These are phyloP conservation scores for Trichogramma evanescens DNA, from an alignment of 2,888 invertebrate species.

Conservation along the genomic window DNA sequence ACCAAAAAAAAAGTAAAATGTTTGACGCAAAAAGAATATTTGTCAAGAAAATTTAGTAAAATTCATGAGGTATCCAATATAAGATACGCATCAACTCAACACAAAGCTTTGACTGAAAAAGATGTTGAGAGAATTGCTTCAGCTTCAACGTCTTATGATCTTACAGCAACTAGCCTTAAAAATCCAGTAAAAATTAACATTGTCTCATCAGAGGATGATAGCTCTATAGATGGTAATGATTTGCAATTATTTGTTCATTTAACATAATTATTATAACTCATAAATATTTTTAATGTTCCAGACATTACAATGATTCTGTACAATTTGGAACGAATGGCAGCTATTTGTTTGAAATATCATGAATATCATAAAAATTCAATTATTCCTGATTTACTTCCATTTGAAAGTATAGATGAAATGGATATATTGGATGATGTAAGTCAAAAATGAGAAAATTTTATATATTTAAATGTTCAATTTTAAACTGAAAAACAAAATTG, in stretches of 20 bases:
- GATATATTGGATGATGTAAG: slow-evolving; percentile 41
- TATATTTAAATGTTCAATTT: background rate
- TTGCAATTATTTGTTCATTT: slow-evolving; percentile 1
- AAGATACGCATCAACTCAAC: slow-evolving; percentile 56
- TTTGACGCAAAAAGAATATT: slow-evolving; percentile 51
- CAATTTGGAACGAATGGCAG: slow-evolving; percentile 67
- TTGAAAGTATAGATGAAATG: slow-evolving; percentile 52
- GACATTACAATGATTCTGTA: slow-evolving; percentile 71
- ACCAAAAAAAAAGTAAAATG: slow-evolving; percentile 51
- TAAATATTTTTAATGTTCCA: slow-evolving; percentile 40
- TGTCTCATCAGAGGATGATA: slow-evolving; percentile 34
- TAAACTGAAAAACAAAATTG: slow-evolving; percentile 1
- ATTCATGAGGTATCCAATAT: slow-evolving; percentile 51
- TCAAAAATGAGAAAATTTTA: background rate
- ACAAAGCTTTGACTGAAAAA: slow-evolving; percentile 50
- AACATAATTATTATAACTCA: slow-evolving; percentile 7
- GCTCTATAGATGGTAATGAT: slow-evolving; percentile 42
- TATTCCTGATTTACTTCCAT: slow-evolving; percentile 56
- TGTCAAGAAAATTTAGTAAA: slow-evolving; percentile 28
- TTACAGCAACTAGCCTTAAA: slow-evolving; percentile 61
- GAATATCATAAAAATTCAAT: slow-evolving; percentile 51
- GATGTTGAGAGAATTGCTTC: slow-evolving; percentile 57
- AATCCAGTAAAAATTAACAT: slow-evolving; percentile 55
- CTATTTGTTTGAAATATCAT: slow-evolving; percentile 59
- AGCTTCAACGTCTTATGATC: slow-evolving; percentile 62